These are phyloP conservation scores for Tryphoninae sp. DNA, from an alignment of 2,888 invertebrate genomes.

Conservation along the genomic window DNA sequence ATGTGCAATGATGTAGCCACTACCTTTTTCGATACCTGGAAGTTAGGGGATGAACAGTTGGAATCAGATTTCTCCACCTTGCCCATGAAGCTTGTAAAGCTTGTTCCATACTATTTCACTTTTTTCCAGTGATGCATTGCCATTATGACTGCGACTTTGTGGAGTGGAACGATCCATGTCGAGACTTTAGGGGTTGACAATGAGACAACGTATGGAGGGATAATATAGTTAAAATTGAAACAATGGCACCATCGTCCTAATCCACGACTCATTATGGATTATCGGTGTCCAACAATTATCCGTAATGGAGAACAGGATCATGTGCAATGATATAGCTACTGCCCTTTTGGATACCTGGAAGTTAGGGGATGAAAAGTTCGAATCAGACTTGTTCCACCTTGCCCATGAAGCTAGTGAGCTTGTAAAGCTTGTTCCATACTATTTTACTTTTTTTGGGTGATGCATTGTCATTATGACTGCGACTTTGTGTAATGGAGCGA, in stretches of 20 bases:
- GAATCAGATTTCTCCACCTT: slow-evolving; percentile 26
- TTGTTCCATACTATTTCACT: not conserved
- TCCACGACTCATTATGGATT: no score
- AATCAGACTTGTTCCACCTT: slow-evolving; percentile 23
- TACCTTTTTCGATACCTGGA: not conserved
- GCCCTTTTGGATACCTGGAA: not conserved
- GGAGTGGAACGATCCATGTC: no score
- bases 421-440: not conserved
- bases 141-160: slow-evolving; percentile 1
- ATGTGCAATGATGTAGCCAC: no score
- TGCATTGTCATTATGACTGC: slow-evolving; percentile 7
- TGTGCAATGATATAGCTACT: no score
- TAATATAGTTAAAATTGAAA: no score
- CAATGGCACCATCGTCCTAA: no score
- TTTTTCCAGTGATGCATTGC: slow-evolving; percentile 6
- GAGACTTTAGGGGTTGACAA: no score
- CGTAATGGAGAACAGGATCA: no score
- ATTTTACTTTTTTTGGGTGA: slow-evolving; percentile 2
- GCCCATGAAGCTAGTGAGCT: slow-evolving; percentile 3
- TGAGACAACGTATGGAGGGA: no score
- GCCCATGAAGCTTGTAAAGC: not conserved
- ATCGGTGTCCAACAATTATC: no score
- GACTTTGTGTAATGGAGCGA: not conserved
- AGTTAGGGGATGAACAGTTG: not conserved
- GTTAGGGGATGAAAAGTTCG: not conserved